A percentile compares a stretch with the other conserved stretches of the same genome.
Evolutionary conservation across 2,113 vertebrate genomes (phyloP).

Genomic region (Telmatochromis bifrenatus): DNA sequence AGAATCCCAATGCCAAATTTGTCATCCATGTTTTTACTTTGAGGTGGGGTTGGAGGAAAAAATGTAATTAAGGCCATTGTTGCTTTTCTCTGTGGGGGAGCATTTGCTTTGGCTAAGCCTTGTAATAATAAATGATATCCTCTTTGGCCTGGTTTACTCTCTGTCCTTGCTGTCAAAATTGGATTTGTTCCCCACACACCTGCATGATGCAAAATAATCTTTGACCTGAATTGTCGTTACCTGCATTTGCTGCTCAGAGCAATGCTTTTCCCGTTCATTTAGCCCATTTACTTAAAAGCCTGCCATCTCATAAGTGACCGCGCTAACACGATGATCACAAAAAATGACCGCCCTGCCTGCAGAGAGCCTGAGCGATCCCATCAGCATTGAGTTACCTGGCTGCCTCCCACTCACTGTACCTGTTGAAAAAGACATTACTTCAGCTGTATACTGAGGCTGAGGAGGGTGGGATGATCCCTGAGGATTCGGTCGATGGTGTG

Average conservation of each 20-base stretch:
- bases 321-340: slow-evolving; percentile 51
- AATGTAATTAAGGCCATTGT: slow-evolving; percentile 73
- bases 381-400: slow-evolving; percentile 62
- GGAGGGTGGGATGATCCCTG: slow-evolving; percentile 48
- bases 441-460: slow-evolving; percentile 25
- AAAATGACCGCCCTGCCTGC: slow-evolving; percentile 39
- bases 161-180: slow-evolving; percentile 60
- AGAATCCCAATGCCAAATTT: slow-evolving; percentile 67
- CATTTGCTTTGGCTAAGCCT: slow-evolving; percentile 59
- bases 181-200: slow-evolving; percentile 65
- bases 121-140: slow-evolving; percentile 70
- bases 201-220: slow-evolving; percentile 58
- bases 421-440: slow-evolving; percentile 59
- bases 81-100: slow-evolving; percentile 56
- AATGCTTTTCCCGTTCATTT: slow-evolving; percentile 37
- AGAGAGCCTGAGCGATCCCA: slow-evolving; percentile 57
- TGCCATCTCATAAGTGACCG: slow-evolving; percentile 34
- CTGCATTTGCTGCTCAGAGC: slow-evolving; percentile 39
- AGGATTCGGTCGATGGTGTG: slow-evolving; percentile 64
- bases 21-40: slow-evolving; percentile 62
- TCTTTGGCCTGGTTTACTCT: slow-evolving; percentile 67
- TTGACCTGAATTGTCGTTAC: slow-evolving; percentile 67
- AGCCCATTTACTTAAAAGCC: slow-evolving; percentile 55
- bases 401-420: slow-evolving; percentile 55
- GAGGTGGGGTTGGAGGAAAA: slow-evolving; percentile 58